phyloP scores from a whole-genome alignment of 2,113 vertebrate genomes.

The Tympanuchus pallidicinctus region DNA sequence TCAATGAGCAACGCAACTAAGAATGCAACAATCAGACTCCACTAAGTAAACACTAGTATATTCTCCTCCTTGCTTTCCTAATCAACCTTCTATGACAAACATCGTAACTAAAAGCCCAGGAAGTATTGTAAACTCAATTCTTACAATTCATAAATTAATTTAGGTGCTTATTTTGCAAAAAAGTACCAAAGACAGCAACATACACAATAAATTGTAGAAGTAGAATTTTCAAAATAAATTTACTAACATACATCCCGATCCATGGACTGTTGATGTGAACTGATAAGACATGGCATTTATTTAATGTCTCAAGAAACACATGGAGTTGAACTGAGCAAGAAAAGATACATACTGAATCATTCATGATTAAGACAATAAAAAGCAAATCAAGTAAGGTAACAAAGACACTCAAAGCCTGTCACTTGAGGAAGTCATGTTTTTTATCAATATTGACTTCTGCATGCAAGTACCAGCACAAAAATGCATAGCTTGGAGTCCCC shows the following conservation, averaged over 20 bases:
- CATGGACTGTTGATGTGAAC: slow-evolving; percentile 34
- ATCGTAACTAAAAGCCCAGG: background rate
- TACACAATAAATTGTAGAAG: slow-evolving; percentile 8
- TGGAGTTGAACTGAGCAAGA: background rate
- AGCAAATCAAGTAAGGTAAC: slow-evolving; percentile 31
- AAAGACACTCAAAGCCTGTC: background rate
- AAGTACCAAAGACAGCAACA: slow-evolving; percentile 15
- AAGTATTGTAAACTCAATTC: background rate
- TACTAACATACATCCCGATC: slow-evolving; percentile 11
- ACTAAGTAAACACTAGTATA: background rate
- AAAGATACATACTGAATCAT: slow-evolving; percentile 17
- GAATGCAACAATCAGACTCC: background rate
- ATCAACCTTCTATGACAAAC: background rate
- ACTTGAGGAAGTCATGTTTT: background rate
- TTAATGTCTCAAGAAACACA: slow-evolving; percentile 28
- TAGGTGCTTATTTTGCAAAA: slow-evolving; percentile 30
- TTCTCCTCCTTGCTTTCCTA: background rate
- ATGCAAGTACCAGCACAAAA: background rate
- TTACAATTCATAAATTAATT: background rate
- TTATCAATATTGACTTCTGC: background rate
- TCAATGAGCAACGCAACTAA: background rate
- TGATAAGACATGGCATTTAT: slow-evolving; percentile 30
- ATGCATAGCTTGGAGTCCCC: background rate
- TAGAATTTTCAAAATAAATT: slow-evolving; percentile 52
- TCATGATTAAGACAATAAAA: slow-evolving; percentile 52